A percentile compares a stretch with the other conserved stretches of the same genome.
These are phyloP conservation scores for mouse (Mus musculus) DNA, from an alignment of 2,113 vertebrate species.

Conservation along the genomic window GRCm39 chr19:12299501-12300000, in stretches of 20 bases:
- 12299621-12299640: conserved; percentile 58
- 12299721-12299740: neutral
- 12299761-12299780: neutral
- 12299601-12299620: neutral
- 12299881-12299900: conserved; percentile 41
- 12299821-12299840: conserved; percentile 73
- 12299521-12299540: conserved; percentile 50
- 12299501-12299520: conserved; percentile 56
- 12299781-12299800: conserved; percentile 4
- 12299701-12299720: neutral
- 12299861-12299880: conserved; percentile 64
- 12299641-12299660: conserved; percentile 68
- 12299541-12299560: neutral
- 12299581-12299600: neutral
- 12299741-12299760: neutral
- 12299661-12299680: conserved; percentile 51
- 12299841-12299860: conserved; percentile 65
- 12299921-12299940: conserved; percentile 51
- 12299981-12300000: conserved; percentile 64
- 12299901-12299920: neutral
- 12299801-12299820: conserved; percentile 62
- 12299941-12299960: conserved; percentile 65
- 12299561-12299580: neutral
- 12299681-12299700: conserved; percentile 55
- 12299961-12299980: conserved; percentile 56